phyloP scores from a whole-genome alignment of 1,140 invertebrate species.

The Pinna nobilis region DNA sequence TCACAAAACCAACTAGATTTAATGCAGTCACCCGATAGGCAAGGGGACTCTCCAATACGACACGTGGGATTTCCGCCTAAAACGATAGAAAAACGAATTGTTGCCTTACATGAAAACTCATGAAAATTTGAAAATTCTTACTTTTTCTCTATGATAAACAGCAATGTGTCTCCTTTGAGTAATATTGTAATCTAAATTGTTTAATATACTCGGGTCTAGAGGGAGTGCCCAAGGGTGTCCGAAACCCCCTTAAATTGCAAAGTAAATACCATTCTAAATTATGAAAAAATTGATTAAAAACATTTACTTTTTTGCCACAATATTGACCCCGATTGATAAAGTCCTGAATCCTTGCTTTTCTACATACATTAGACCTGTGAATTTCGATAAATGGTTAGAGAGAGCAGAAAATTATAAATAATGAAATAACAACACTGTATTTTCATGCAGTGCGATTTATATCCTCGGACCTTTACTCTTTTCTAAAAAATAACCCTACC shows the following conservation, averaged over 20 bases:
- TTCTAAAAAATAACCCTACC: too few species aligned
- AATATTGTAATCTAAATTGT: neutral
- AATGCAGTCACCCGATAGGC: constrained; percentile 13
- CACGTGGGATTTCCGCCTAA: neutral
- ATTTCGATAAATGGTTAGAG: too few species aligned
- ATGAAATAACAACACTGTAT: too few species aligned
- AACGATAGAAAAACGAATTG: neutral
- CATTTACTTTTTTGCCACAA: too few species aligned
- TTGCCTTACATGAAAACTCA: neutral
- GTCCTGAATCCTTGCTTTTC: too few species aligned
- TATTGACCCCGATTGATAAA: too few species aligned
- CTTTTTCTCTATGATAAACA: neutral
- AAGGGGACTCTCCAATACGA: neutral
- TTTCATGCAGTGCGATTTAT: too few species aligned
- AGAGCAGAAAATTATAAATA: too few species aligned
- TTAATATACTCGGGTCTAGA: neutral
- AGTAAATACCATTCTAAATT: neutral
- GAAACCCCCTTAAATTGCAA: neutral
- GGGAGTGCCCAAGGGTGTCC: neutral
- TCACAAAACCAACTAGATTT: constrained; percentile 45
- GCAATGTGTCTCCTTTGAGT: neutral
- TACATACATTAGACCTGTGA: too few species aligned
- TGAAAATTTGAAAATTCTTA: neutral
- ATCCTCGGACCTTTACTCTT: too few species aligned
- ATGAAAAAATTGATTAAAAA: too few species aligned